Evolutionary conservation across 2,113 vertebrate species (phyloP), one percentile per base, ranked within the genome.

Genomic region (Melanotaenia duboulayi): DNA sequence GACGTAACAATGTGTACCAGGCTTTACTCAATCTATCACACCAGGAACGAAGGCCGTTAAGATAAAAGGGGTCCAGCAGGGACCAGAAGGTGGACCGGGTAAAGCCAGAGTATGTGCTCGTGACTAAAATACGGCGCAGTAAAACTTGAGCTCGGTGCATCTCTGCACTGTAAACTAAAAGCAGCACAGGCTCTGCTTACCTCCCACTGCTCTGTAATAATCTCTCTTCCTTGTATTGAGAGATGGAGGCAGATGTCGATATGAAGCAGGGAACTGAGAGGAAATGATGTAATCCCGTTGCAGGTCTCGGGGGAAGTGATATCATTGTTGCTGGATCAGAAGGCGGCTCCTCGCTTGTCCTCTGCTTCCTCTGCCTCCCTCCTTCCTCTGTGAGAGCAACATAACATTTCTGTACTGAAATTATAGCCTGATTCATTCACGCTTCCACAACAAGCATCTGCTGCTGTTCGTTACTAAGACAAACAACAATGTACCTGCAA

Each of bases 231-330:
- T 74, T 3, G 44, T 23, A 79, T 67, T 74, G 66, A 84, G 79
- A 68, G 69, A 66, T 66, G 7, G 65, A 74, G 69, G 73, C 82
- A 85, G 84, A 78, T 87, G 89, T 87, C 39, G 57, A 82, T 79
- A 19, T 0, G 58, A 85, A 52, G 82, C 59, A 20, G 72, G 39
- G 25, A 68, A 19, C 22, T 0, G 24, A 62, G 16, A 84, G 90
- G 88, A 90, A 89, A 76, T 90, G 84, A 90, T 89, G 90, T 81
- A 72, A 90, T 72, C 51, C 59, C 71, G 57, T 57, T 61, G 62
- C 5, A 20, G 57, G 71, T 89, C 87, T 63, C 90, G 0, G 40
- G 84, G 86, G 89, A 85, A 90, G 84, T 91, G 84, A 89, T 84
- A 74, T 88, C 77, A 90, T 88, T 82, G 84, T 87, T 82, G 78